A percentile compares a stretch with the other conserved stretches of the same genome.
These are phyloP conservation scores for Lampris megalopsis DNA, from an alignment of 2,113 vertebrate genomes.

Conservation along the genomic window DNA sequence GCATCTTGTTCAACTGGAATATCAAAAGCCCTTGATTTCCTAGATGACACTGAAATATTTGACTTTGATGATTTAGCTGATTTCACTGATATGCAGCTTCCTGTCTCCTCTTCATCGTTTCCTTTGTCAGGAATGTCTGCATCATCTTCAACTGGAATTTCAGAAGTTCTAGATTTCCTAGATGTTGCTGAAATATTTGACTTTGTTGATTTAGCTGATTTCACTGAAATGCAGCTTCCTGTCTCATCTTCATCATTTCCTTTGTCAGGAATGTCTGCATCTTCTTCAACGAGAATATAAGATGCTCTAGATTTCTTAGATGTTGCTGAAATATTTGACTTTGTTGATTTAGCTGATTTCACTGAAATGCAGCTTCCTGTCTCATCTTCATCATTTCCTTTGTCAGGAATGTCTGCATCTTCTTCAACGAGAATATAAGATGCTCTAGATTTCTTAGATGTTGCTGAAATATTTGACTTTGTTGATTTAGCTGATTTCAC, in stretches of 20 bases:
- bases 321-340: conserved; percentile 21
- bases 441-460: conserved; percentile 24
- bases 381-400: too few relatives aligned
- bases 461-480: too few relatives aligned
- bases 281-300: conserved; percentile 13
- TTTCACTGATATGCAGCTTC: conserved; percentile 35
- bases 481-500: too few relatives aligned
- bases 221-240: background rate
- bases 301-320: conserved; percentile 42
- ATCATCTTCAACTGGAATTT: conserved; percentile 5
- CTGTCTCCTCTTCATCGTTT: conserved; percentile 45
- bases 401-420: background rate
- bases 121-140: conserved; percentile 12
- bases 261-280: background rate
- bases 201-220: conserved; percentile 20
- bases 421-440: background rate
- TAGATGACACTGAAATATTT: conserved; percentile 42
- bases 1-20: too few relatives aligned
- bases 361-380: conserved; percentile 1
- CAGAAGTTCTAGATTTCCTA: conserved; percentile 1
- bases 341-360: background rate
- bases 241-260: conserved; percentile 25
- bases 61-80: conserved; percentile 31
- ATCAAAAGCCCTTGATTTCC: conserved; percentile 20
- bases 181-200: conserved; percentile 50